These are phyloP conservation scores for Metopia argyrocephala DNA, from an alignment of 2,888 invertebrate genomes.

Conservation along the genomic window DNA sequence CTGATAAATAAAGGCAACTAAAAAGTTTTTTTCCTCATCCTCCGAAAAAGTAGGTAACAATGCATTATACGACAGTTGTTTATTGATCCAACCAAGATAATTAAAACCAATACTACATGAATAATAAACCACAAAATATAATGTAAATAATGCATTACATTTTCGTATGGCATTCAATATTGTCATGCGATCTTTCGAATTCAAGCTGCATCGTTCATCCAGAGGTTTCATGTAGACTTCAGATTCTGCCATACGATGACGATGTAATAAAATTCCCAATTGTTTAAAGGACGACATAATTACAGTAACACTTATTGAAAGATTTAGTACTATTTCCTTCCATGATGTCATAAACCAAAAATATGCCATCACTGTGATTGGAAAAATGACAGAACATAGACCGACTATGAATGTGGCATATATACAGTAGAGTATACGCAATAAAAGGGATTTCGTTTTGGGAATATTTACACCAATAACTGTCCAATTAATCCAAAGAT, in stretches of 20 bases:
- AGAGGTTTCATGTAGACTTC: constrained; percentile 47
- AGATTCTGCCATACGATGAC: constrained; percentile 24
- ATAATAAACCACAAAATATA: constrained; percentile 55
- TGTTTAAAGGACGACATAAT: constrained; percentile 57
- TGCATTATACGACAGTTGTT: constrained; percentile 59
- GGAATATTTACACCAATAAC: constrained; percentile 65
- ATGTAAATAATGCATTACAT: constrained; percentile 46
- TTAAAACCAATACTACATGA: constrained; percentile 51
- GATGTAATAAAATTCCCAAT: constrained; percentile 39
- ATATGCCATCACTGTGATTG: constrained; percentile 49
- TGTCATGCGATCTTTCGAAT: constrained; percentile 50
- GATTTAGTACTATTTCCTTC: constrained; percentile 57
- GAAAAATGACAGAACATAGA: constrained; percentile 47
- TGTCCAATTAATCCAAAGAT: constrained; percentile 64
- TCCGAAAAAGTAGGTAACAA: constrained; percentile 65
- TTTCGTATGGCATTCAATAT: constrained; percentile 56
- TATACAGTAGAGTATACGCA: constrained; percentile 54
- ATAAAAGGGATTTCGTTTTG: background rate
- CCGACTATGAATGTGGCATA: constrained; percentile 55
- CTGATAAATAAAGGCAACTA: constrained; percentile 58
- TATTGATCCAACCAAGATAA: constrained; percentile 55
- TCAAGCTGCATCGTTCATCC: constrained; percentile 60
- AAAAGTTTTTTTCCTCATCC: constrained; percentile 48
- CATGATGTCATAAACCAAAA: constrained; percentile 44
- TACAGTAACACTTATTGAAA: constrained; percentile 63